Evolutionary conservation across 2,113 vertebrate genomes (phyloP).

Genomic region (Gymnarchus niloticus): DNA sequence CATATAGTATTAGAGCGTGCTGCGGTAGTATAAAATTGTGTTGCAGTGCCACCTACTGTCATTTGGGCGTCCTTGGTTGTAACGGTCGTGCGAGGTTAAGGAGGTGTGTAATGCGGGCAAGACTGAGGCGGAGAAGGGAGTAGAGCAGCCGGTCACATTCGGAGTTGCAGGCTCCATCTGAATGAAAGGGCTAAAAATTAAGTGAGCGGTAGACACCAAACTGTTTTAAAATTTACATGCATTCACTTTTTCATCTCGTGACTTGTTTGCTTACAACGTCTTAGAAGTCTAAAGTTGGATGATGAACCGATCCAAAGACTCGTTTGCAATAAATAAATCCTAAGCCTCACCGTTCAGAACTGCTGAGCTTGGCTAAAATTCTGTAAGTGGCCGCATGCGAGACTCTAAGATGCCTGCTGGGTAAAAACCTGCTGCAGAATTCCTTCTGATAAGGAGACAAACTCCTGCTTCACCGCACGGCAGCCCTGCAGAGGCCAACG

Average conservation of each 20-base stretch:
- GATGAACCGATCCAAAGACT: neutral
- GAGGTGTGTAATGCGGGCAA: neutral
- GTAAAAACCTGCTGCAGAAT: neutral
- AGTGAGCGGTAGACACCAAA: neutral
- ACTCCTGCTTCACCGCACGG: neutral
- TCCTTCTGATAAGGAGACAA: neutral
- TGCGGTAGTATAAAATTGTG: neutral
- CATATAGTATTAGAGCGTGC: neutral
- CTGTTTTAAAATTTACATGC: neutral
- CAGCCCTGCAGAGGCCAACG: neutral
- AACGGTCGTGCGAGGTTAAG: neutral
- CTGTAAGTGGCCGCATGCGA: neutral
- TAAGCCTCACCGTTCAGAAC: neutral
- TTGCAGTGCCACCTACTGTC: conserved; percentile 16
- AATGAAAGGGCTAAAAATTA: neutral
- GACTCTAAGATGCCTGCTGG: neutral
- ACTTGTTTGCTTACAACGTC: neutral
- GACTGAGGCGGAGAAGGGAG: neutral
- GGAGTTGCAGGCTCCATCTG: neutral
- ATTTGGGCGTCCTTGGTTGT: neutral
- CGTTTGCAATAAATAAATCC: conserved; percentile 7
- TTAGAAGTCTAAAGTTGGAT: neutral
- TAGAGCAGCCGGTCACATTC: neutral
- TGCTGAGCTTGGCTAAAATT: neutral
- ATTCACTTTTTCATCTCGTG: neutral